These are phyloP conservation scores for Sylvietta virens DNA, from an alignment of 2,113 vertebrate species.

Conservation along the genomic window DNA sequence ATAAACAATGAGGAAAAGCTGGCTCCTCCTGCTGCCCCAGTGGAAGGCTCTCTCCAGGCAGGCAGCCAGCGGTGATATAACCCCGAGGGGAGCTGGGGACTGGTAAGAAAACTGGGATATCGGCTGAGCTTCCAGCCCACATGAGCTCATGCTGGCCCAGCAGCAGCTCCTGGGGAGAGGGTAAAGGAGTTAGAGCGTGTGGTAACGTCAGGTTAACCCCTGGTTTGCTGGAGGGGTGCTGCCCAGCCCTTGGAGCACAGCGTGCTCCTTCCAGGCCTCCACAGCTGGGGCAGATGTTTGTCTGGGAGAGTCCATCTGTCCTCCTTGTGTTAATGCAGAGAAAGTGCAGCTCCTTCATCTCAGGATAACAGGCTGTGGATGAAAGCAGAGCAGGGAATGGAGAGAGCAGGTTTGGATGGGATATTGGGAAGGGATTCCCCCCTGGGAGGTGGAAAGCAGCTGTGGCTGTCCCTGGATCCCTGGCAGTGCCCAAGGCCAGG, in stretches of 20 bases:
- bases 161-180: background rate
- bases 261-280: background rate
- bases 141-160: constrained; percentile 54
- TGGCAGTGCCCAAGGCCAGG: background rate
- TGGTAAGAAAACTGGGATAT: background rate
- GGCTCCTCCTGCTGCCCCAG: constrained; percentile 32
- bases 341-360: background rate
- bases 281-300: background rate
- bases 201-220: background rate
- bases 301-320: background rate
- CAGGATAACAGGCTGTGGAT: background rate
- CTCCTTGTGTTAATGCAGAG: background rate
- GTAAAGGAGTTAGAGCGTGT: background rate
- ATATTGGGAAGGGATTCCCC: background rate
- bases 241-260: background rate
- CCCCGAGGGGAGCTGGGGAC: background rate
- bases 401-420: background rate
- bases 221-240: background rate
- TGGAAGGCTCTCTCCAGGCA: constrained; percentile 37
- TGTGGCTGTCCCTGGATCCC: background rate
- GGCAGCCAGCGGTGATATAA: constrained; percentile 52
- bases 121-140: constrained; percentile 28
- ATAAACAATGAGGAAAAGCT: constrained; percentile 46
- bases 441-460: background rate
- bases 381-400: background rate